These are phyloP conservation scores for Dinoponera quadriceps DNA, from an alignment of 1,140 invertebrate species.

Conservation along the genomic window DNA sequence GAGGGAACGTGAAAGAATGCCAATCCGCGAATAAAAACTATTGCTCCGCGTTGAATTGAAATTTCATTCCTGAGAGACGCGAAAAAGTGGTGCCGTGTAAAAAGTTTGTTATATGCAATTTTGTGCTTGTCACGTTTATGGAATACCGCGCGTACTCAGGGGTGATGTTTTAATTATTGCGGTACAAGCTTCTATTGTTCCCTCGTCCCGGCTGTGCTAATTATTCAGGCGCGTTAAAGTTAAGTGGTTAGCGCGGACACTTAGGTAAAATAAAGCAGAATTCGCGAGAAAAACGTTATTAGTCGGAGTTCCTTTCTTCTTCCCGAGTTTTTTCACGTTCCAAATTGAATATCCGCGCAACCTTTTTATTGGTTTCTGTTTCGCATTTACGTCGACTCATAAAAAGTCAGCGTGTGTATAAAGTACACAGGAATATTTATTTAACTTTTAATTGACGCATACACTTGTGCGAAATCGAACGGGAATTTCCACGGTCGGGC, in stretches of 20 bases:
- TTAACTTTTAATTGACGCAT: slow-evolving; percentile 4
- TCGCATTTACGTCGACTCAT: background rate
- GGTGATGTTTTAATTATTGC: slow-evolving; percentile 43
- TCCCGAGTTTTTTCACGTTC: background rate
- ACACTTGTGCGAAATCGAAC: background rate
- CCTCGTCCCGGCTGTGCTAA: background rate
- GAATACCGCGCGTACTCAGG: slow-evolving; percentile 4
- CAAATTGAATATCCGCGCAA: background rate
- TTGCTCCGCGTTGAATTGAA: slow-evolving; percentile 1
- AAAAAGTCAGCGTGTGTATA: background rate
- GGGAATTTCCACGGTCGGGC: background rate
- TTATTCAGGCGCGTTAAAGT: slow-evolving; percentile 30
- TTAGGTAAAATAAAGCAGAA: background rate
- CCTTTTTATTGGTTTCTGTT: background rate
- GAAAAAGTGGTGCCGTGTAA: background rate
- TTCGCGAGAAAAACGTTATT: slow-evolving; percentile 11
- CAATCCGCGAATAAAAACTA: background rate
- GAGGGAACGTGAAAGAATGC: background rate
- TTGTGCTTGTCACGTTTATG: slow-evolving; percentile 29
- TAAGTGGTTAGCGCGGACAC: background rate
- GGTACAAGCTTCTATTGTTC: background rate
- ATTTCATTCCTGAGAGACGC: slow-evolving; percentile 23
- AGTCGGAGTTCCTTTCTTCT: background rate
- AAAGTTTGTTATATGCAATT: slow-evolving; percentile 42
- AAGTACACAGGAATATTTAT: slow-evolving; percentile 4